Conservation (phyloP, 2,888 invertebrate species). For the Oscheius sp. region DNA sequence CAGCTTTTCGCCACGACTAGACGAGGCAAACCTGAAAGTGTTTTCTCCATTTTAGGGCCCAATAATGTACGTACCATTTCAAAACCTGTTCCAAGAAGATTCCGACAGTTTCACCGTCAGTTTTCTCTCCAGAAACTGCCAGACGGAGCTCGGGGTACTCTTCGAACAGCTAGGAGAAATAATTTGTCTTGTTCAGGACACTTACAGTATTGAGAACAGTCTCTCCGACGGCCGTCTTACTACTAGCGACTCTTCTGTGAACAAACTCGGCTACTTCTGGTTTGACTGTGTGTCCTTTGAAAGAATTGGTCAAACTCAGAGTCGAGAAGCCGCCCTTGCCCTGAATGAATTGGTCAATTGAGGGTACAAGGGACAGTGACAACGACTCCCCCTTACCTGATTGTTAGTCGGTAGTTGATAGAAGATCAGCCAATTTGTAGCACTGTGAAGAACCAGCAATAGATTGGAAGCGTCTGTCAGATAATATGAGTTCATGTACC, state of each 20-base stretch:
- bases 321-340: constrained; percentile 9
- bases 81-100: constrained; percentile 49
- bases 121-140: constrained; percentile 22
- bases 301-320: constrained; percentile 23
- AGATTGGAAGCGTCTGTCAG: constrained; percentile 70
- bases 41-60: not conserved
- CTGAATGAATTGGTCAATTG: constrained; percentile 5
- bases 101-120: constrained; percentile 47
- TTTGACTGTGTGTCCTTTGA: constrained; percentile 28
- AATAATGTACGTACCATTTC: constrained; percentile 43
- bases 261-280: constrained; percentile 33
- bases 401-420: constrained; percentile 60
- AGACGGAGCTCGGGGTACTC: constrained; percentile 28
- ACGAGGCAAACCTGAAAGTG: constrained; percentile 29
- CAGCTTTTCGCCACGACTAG: constrained; percentile 32
- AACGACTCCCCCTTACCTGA: constrained; percentile 6
- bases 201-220: constrained; percentile 27
- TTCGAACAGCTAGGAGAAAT: constrained; percentile 29
- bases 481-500: constrained; percentile 65
- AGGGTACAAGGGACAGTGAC: not conserved
- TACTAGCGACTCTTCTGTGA: constrained; percentile 11
- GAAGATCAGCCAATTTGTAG: constrained; percentile 73
- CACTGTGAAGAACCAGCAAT: constrained; percentile 68
- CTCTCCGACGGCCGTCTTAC: constrained; percentile 9
- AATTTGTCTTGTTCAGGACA: not conserved